Conservation (phyloP, 2,113 vertebrate species). For the Rattus rattus region DNA sequence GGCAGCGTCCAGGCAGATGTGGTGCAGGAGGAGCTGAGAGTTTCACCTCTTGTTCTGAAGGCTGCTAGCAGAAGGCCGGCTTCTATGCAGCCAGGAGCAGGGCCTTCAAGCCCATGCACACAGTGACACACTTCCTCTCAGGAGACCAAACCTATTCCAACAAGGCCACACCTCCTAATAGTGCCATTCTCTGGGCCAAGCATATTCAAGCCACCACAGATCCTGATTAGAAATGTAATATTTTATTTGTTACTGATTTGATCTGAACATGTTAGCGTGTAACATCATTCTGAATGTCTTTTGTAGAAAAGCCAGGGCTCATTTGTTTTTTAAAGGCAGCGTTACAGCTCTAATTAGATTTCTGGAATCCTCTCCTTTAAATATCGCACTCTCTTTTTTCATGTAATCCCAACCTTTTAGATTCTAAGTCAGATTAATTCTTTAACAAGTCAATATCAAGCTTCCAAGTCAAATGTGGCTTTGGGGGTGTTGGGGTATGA, state of each 20-base stretch:
- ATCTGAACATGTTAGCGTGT: neutral
- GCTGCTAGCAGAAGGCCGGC: too few species aligned
- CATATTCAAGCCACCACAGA: too few species aligned
- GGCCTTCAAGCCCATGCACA: too few species aligned
- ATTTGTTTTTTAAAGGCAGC: neutral
- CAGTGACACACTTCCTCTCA: too few species aligned
- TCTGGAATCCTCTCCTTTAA: constrained; percentile 17
- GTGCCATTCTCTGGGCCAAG: too few species aligned
- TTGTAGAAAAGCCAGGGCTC: neutral
- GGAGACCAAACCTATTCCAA: too few species aligned
- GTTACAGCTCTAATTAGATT: neutral
- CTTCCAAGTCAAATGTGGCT: constrained; percentile 45
- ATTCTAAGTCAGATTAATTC: constrained; percentile 57
- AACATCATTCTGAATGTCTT: neutral
- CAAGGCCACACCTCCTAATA: too few species aligned
- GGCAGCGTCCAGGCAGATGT: too few species aligned
- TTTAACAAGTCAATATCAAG: constrained; percentile 42
- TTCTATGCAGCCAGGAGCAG: too few species aligned
- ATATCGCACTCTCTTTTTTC: neutral
- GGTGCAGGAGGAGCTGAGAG: too few species aligned
- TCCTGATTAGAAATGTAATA: neutral
- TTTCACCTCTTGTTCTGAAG: too few species aligned
- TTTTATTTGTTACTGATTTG: neutral
- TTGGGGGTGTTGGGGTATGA: neutral
- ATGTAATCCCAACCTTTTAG: constrained; percentile 49